Evolutionary conservation across 2,113 vertebrate species (phyloP).

Genomic region (Gavialis gangeticus): DNA sequence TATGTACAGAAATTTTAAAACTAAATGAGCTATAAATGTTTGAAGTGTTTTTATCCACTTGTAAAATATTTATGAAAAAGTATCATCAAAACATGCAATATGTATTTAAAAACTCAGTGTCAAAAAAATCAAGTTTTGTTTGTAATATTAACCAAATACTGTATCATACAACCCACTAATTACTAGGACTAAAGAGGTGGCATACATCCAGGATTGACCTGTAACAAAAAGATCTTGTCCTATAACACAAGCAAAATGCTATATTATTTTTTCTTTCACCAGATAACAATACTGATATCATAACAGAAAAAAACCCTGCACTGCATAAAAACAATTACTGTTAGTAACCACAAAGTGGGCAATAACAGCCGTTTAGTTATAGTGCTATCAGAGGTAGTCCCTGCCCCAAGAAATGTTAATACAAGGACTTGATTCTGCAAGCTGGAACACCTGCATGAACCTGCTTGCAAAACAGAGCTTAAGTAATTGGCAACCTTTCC

Average conservation of each 20-base stretch:
- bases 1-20: not conserved
- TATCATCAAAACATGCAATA: not conserved
- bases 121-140: not conserved
- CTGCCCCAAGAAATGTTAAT: not conserved
- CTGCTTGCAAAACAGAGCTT: not conserved
- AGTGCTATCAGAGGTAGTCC: not conserved
- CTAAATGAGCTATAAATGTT: slow-evolving; percentile 10
- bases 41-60: not conserved
- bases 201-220: not conserved
- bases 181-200: slow-evolving; percentile 2
- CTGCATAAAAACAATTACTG: not conserved
- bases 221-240: not conserved
- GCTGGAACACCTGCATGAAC: not conserved
- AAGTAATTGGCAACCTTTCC: not conserved
- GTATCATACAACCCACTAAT: not conserved
- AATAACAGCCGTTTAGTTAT: not conserved
- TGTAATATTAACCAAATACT: not conserved
- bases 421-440: not conserved
- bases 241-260: not conserved
- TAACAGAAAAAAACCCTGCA: not conserved
- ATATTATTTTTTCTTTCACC: not conserved
- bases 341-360: not conserved
- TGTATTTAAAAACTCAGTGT: not conserved
- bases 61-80: slow-evolving; percentile 15
- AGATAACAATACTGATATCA: not conserved